These are phyloP conservation scores for Xiphias gladius DNA, from an alignment of 2,113 vertebrate genomes.

Conservation along the genomic window DNA sequence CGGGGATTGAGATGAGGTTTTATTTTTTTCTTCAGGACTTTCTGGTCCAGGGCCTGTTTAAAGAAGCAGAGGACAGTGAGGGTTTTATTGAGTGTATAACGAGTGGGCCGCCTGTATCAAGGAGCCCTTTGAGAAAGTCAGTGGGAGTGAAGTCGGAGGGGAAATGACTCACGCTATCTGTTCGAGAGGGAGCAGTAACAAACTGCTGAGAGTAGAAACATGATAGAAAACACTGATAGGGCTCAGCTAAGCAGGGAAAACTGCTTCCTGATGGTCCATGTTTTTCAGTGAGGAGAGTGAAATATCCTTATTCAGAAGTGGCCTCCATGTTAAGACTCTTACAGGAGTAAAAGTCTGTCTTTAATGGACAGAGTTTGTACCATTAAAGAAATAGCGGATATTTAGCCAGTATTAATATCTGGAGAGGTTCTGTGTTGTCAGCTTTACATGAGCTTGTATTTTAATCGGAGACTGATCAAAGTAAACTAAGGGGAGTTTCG, in stretches of 20 bases:
- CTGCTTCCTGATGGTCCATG: slow-evolving; percentile 15
- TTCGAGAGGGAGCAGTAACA: slow-evolving; percentile 43
- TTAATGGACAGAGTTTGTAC: background rate
- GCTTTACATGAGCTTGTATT: background rate
- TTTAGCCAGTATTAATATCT: background rate
- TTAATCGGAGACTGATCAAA: no score
- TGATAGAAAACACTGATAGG: slow-evolving; percentile 24
- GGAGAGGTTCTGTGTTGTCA: background rate
- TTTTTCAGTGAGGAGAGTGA: background rate
- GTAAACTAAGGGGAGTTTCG: background rate
- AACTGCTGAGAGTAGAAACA: slow-evolving; percentile 47
- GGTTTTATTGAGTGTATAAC: slow-evolving; percentile 64
- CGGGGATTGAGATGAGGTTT: slow-evolving; percentile 26
- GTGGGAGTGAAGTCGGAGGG: slow-evolving; percentile 63
- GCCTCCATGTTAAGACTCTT: background rate
- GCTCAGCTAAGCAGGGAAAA: slow-evolving; percentile 17
- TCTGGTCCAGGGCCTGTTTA: slow-evolving; percentile 30
- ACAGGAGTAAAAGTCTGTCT: background rate
- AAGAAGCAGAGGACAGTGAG: slow-evolving; percentile 65
- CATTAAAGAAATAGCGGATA: background rate
- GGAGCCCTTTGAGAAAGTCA: slow-evolving; percentile 70
- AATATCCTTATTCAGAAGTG: background rate
- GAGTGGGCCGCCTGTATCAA: slow-evolving; percentile 67
- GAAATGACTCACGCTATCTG: slow-evolving; percentile 70
- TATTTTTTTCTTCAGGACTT: slow-evolving; percentile 30